phyloP scores from a whole-genome alignment of 30 jellyfish, hydroid and myxozoan genomes.

The Aurelia sp. region DNA sequence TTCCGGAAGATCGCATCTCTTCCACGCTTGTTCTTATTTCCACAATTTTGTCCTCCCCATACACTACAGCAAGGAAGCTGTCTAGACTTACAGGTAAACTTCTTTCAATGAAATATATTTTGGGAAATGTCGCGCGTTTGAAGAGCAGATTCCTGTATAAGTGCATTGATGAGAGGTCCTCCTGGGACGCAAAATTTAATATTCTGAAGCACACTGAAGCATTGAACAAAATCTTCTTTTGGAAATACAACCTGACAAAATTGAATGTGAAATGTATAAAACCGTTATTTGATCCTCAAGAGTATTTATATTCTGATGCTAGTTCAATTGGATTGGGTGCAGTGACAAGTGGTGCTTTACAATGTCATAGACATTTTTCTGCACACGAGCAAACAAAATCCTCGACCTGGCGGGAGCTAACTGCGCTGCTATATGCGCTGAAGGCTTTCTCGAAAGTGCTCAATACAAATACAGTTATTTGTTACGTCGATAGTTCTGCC shows the following conservation, averaged over 20 bases:
- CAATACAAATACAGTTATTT: background rate
- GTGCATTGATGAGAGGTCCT: conserved; percentile 32
- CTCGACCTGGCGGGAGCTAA: conserved; percentile 14
- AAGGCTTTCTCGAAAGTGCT: background rate
- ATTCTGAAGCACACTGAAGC: conserved; percentile 25
- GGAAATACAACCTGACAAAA: background rate
- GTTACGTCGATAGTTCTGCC: background rate
- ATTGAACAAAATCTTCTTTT: background rate
- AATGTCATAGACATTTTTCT: background rate
- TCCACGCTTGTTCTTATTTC: background rate
- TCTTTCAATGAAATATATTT: too few relatives aligned
- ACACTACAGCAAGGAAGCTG: conserved; percentile 37
- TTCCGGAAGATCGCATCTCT: conserved; percentile 34
- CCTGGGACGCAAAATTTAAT: conserved; percentile 26
- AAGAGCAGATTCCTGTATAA: conserved; percentile 17
- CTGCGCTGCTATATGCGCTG: background rate
- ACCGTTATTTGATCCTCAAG: background rate
- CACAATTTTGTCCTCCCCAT: conserved; percentile 13
- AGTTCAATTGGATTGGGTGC: conserved; percentile 22
- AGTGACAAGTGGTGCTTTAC: background rate
- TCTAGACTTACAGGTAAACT: too few relatives aligned
- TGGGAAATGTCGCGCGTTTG: conserved; percentile 18
- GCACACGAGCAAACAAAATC: too few relatives aligned
- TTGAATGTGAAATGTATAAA: background rate
- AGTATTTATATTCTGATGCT: conserved; percentile 26